These are phyloP conservation scores for Epiblema foenella DNA, from an alignment of 2,888 invertebrate species.

Conservation along the genomic window DNA sequence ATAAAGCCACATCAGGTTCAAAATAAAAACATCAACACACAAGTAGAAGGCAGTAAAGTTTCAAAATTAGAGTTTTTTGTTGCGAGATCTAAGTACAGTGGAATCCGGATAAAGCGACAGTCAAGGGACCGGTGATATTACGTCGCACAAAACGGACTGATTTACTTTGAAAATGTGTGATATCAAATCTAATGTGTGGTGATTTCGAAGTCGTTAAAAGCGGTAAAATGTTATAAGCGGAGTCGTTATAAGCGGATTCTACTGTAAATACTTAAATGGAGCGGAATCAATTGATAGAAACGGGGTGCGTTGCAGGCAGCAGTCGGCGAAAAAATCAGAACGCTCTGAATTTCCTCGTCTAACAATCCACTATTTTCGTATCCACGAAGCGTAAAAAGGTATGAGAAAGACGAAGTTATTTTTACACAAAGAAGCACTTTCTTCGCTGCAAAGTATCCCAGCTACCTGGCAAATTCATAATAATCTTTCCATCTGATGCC, in stretches of 20 bases:
- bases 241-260: too few species aligned
- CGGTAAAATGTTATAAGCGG: too few species aligned
- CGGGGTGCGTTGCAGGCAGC: constrained; percentile 17
- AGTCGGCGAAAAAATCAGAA: constrained; percentile 14
- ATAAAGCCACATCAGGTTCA: too few species aligned
- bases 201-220: too few species aligned
- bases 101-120: too few species aligned
- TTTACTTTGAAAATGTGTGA: too few species aligned
- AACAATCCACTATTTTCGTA: constrained; percentile 35
- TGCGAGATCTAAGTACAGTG: constrained; percentile 31
- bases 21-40: too few species aligned
- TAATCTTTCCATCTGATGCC: constrained; percentile 19
- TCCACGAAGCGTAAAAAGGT: constrained; percentile 35
- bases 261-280: constrained; percentile 33
- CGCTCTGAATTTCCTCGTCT: constrained; percentile 14
- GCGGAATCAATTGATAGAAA: constrained; percentile 34
- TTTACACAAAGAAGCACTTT: constrained; percentile 33
- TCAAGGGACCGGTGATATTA: too few species aligned
- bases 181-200: too few species aligned
- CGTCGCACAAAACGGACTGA: too few species aligned
- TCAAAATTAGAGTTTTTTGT: constrained; percentile 20
- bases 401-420: constrained; percentile 22
- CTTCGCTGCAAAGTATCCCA: constrained; percentile 17
- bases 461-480: constrained; percentile 24
- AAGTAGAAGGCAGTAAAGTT: background rate